Conservation (phyloP, 1,140 invertebrate species). For the Drosophila pseudoananassae region DNA sequence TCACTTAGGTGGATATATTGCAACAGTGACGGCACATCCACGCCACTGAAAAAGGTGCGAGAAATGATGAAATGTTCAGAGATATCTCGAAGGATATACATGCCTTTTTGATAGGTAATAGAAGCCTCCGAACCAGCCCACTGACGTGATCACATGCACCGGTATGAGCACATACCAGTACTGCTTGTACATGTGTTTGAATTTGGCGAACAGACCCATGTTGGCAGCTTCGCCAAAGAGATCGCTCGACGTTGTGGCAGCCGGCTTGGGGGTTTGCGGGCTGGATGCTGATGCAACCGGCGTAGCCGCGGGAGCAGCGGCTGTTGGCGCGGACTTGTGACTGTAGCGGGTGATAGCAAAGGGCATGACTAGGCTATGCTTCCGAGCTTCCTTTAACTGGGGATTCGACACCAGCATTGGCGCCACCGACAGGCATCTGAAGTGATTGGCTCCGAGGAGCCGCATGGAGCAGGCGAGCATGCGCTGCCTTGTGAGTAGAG, state of each 20-base stretch:
- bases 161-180: conserved; percentile 97
- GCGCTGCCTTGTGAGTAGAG: conserved; percentile 23
- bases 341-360: not conserved
- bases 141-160: conserved; percentile 94
- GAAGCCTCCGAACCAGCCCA: conserved; percentile 93
- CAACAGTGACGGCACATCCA: conserved; percentile 92
- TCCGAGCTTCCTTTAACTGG: not conserved
- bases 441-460: not conserved
- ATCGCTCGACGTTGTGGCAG: conserved; percentile 52
- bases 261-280: conserved; percentile 52
- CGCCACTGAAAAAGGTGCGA: conserved; percentile 86
- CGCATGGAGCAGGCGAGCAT: conserved; percentile 22
- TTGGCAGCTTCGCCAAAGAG: conserved; percentile 77
- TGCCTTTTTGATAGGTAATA: conserved; percentile 95
- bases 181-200: conserved; percentile 96
- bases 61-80: not conserved
- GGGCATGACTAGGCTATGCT: conserved; percentile 1
- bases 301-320: not conserved
- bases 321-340: conserved; percentile 21
- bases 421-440: conserved; percentile 9
- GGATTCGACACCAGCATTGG: not conserved
- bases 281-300: not conserved
- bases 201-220: conserved; percentile 89
- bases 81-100: conserved; percentile 12
- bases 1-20: conserved; percentile 91